Conservation (phyloP, 1,140 invertebrate genomes). For the Neotoxoptera formosana region DNA sequence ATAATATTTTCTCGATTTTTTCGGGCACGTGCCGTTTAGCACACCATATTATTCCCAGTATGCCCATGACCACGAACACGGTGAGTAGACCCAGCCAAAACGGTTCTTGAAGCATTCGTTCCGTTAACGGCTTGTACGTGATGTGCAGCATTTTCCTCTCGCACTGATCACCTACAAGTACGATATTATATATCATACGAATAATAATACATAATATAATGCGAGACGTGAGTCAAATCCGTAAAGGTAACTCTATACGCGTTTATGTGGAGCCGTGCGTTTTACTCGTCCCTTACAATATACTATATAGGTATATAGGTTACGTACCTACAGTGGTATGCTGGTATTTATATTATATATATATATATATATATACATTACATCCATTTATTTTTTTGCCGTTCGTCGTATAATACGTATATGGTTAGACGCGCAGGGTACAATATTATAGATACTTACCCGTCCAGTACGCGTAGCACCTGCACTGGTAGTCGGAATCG, state of each 20-base stretch:
- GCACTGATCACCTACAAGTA: constrained; percentile 67
- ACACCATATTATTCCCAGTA: constrained; percentile 80
- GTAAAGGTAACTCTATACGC: not conserved
- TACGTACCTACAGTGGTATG: too few species aligned
- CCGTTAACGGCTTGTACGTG: constrained; percentile 73
- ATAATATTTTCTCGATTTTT: constrained; percentile 81
- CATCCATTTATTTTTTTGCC: not conserved
- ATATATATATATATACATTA: too few species aligned
- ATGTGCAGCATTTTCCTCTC: constrained; percentile 71
- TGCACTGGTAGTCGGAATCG: constrained; percentile 72
- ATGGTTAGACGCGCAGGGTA: not conserved
- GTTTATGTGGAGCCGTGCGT: not conserved
- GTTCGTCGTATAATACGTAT: not conserved
- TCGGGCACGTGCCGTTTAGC: constrained; percentile 82
- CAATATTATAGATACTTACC: constrained; percentile 65
- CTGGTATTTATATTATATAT: not conserved
- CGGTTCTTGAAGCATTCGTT: constrained; percentile 81
- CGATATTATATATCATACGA: constrained; percentile 61
- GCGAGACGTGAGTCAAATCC: constrained; percentile 1
- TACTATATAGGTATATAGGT: too few species aligned
- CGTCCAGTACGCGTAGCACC: constrained; percentile 77
- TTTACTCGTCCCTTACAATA: not conserved
- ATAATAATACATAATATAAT: not conserved
- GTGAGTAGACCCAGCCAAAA: constrained; percentile 84
- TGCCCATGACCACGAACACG: constrained; percentile 75